Conservation (phyloP, 1,140 invertebrate genomes). For the Dendroctonus valens region DNA sequence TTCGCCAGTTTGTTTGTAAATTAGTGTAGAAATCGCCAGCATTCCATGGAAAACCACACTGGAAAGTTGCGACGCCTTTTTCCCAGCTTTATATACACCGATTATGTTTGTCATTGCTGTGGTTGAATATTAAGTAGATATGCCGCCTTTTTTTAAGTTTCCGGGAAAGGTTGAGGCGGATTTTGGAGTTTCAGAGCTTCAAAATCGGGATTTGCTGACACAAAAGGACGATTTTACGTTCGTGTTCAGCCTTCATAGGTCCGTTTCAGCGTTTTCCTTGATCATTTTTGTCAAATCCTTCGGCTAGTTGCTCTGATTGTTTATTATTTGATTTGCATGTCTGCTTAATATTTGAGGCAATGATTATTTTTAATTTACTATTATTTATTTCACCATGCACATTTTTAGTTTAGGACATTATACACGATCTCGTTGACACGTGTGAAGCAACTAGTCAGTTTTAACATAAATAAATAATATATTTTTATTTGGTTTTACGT, state of each 20-base stretch:
- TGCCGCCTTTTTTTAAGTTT: conserved; percentile 31
- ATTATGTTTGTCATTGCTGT: conserved; percentile 23
- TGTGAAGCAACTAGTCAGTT: conserved; percentile 52
- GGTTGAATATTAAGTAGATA: conserved; percentile 46
- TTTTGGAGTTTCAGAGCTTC: too few species aligned
- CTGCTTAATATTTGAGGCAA: conserved; percentile 42
- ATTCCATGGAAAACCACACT: conserved; percentile 3
- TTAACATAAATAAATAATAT: conserved; percentile 34
- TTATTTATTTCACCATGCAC: conserved; percentile 28
- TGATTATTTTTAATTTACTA: conserved; percentile 38
- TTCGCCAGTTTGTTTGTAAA: conserved; percentile 3
- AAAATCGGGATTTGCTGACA: too few species aligned
- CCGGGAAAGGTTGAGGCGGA: too few species aligned
- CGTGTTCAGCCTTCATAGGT: too few species aligned
- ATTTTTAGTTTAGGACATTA: conserved; percentile 32
- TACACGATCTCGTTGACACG: conserved; percentile 46
- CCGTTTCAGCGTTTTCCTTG: background rate
- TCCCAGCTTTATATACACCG: background rate
- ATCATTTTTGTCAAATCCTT: conserved; percentile 14
- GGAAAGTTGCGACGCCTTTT: background rate
- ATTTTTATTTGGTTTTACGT: conserved; percentile 42
- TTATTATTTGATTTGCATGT: conserved; percentile 43
- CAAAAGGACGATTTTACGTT: too few species aligned
- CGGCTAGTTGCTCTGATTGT: conserved; percentile 47
- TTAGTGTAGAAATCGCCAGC: conserved; percentile 8